Evolutionary conservation across 2,113 vertebrate species (phyloP).

Genomic region (Semicossyphus pulcher): DNA sequence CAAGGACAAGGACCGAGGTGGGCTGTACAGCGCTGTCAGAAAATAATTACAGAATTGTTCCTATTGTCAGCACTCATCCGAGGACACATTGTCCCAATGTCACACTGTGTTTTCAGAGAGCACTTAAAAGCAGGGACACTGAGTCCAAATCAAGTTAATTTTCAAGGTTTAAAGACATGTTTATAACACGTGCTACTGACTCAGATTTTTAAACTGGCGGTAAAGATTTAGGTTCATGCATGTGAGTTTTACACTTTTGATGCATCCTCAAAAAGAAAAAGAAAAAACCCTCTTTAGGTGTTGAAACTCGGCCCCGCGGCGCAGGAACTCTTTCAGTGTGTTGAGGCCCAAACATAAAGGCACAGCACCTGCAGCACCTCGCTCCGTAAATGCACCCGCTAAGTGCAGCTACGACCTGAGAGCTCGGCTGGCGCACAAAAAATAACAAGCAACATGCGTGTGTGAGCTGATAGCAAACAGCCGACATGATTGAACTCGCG

Average conservation of each 20-base stretch:
- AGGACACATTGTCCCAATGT: constrained; percentile 27
- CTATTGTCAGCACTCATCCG: constrained; percentile 42
- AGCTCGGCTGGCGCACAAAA: constrained; percentile 33
- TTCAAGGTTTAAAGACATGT: background rate
- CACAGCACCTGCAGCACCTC: constrained; percentile 41
- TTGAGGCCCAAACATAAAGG: constrained; percentile 38
- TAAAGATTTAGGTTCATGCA: background rate
- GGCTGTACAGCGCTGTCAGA: constrained; percentile 16
- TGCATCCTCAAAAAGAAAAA: background rate
- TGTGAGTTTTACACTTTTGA: constrained; percentile 10
- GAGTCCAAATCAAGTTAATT: background rate
- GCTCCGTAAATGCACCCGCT: constrained; percentile 30
- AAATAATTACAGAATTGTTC: constrained; percentile 48
- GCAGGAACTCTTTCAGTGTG: constrained; percentile 8
- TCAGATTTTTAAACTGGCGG: no score
- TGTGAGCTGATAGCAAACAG: constrained; percentile 26
- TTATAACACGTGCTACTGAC: no score
- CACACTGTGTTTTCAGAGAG: constrained; percentile 14
- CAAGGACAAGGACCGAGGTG: constrained; percentile 27
- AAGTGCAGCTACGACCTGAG: constrained; percentile 33
- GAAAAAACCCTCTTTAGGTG: constrained; percentile 13
- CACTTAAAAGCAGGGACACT: background rate
- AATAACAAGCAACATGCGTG: constrained; percentile 57
- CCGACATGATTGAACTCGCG: constrained; percentile 50
- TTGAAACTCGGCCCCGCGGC: constrained; percentile 27